Percentiles rank a stretch among this genome's conserved stretches.
These are phyloP conservation scores for Pristis pectinata DNA, from an alignment of 2,797 vertebrate species.

Conservation along the genomic window DNA sequence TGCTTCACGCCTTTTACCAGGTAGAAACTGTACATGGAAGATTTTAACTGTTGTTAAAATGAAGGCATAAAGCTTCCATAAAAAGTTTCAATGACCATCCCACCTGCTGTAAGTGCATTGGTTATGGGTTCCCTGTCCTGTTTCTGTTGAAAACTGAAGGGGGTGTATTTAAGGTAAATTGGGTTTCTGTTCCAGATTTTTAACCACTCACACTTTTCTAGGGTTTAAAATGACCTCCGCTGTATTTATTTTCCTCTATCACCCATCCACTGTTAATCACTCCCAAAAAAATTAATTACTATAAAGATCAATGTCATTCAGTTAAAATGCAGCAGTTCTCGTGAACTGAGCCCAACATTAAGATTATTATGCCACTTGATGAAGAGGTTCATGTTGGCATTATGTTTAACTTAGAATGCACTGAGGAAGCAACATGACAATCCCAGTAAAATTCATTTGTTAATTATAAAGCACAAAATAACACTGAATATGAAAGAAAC, in stretches of 20 bases:
- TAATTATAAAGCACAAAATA: constrained; percentile 6
- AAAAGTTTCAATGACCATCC: no score
- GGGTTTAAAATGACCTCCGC: no score
- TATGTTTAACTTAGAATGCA: not conserved
- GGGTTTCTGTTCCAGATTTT: no score
- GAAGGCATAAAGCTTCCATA: no score
- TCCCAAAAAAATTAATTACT: not conserved
- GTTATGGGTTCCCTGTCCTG: no score
- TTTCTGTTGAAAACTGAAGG: no score
- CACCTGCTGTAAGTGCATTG: no score
- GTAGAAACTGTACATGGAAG: not conserved
- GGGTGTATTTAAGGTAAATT: no score
- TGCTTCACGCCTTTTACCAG: not conserved
- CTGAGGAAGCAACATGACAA: not conserved
- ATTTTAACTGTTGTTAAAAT: no score
- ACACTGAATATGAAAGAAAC: not conserved
- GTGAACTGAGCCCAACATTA: not conserved
- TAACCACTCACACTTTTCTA: no score
- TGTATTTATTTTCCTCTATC: not conserved
- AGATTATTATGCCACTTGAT: not conserved
- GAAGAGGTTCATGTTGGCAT: not conserved
- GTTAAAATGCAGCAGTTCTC: not conserved
- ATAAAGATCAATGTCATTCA: not conserved
- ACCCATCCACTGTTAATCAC: not conserved
- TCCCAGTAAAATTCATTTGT: not conserved